A percentile compares a stretch with the other conserved stretches of the same genome.
Evolutionary conservation across 2,797 vertebrate genomes (phyloP).

Genomic region (Rhinatrema bivittatum): DNA sequence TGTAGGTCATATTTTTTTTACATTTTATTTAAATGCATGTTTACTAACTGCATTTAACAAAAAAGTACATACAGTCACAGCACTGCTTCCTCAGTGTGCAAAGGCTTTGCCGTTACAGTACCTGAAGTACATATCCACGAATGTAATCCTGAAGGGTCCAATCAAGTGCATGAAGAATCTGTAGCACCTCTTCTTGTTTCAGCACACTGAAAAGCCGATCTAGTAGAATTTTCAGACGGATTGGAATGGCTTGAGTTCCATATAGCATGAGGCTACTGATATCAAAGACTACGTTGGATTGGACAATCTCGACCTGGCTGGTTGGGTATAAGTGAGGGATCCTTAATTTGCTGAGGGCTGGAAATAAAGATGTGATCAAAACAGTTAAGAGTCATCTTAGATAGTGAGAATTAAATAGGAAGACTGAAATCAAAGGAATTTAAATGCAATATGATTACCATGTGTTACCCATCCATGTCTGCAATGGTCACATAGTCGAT

Average conservation of each 20-base stretch:
- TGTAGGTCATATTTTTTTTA: too few species aligned
- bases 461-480: conserved; percentile 96
- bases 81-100: too few species aligned
- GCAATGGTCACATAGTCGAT: conserved; percentile 89
- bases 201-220: conserved; percentile 94
- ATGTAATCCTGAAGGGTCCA: conserved; percentile 97
- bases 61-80: too few species aligned
- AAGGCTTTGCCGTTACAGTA: too few species aligned
- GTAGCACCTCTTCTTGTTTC: conserved; percentile 89
- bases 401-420: conserved; percentile 7
- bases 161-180: conserved; percentile 88
- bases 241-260: conserved; percentile 88
- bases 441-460: conserved; percentile 56
- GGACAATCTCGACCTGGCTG: conserved; percentile 93
- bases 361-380: conserved; percentile 35
- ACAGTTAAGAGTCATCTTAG: neutral
- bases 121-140: conserved; percentile 92
- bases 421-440: neutral
- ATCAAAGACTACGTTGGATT: conserved; percentile 93
- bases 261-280: conserved; percentile 96
- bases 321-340: conserved; percentile 79
- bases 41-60: too few species aligned
- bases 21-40: too few species aligned
- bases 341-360: conserved; percentile 90
- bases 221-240: conserved; percentile 92